Conservation (phyloP, 2,888 invertebrate genomes). For the Pteria penguin region DNA sequence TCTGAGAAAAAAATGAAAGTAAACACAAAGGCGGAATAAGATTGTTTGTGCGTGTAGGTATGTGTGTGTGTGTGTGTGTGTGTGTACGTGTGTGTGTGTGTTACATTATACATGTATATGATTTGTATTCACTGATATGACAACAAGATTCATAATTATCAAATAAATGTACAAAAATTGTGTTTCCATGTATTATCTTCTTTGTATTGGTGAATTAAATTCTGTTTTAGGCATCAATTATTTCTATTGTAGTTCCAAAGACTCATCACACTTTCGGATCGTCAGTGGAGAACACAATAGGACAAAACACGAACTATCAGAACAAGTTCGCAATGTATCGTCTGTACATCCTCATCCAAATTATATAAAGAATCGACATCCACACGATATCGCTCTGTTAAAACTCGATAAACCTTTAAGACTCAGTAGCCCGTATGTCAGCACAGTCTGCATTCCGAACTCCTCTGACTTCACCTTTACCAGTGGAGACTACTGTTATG, state of each 20-base stretch:
- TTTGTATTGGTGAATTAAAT: too few relatives aligned
- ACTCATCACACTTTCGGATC: constrained; percentile 13
- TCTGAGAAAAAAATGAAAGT: too few relatives aligned
- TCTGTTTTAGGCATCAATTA: too few relatives aligned
- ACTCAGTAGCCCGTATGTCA: constrained; percentile 33
- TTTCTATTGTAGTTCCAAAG: background rate
- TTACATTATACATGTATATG: too few relatives aligned
- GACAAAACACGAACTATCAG: constrained; percentile 33
- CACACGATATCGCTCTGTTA: constrained; percentile 60
- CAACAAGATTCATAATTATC: too few relatives aligned
- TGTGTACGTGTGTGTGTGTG: too few relatives aligned
- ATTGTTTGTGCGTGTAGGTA: too few relatives aligned
- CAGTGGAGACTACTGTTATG: constrained; percentile 50
- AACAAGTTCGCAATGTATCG: constrained; percentile 39
- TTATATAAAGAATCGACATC: constrained; percentile 42
- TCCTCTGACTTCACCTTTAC: constrained; percentile 27
- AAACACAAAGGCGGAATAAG: too few relatives aligned
- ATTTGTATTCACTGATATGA: too few relatives aligned
- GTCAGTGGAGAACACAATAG: constrained; percentile 48
- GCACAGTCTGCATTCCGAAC: constrained; percentile 50
- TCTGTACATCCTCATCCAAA: constrained; percentile 42
- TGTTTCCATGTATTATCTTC: too few relatives aligned
- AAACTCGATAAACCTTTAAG: constrained; percentile 41
- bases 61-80: too few relatives aligned
- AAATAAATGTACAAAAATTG: too few relatives aligned